These are phyloP conservation scores for Aspidoscelis tigris DNA, from an alignment of 2,113 vertebrate species.

Conservation along the genomic window DNA sequence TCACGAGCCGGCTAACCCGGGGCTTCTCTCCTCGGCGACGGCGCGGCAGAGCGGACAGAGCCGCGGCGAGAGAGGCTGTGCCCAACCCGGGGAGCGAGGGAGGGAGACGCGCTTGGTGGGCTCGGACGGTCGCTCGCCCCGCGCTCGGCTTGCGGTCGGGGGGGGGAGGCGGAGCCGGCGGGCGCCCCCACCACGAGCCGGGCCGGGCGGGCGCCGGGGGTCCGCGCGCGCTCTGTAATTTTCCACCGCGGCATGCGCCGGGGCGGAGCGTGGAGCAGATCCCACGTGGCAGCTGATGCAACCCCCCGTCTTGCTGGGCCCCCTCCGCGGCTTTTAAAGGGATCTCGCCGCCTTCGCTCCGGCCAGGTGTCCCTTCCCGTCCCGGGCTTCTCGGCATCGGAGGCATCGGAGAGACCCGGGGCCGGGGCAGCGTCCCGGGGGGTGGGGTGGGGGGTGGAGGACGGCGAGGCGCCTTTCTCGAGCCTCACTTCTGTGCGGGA, in stretches of 20 bases:
- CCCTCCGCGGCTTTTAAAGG: conserved; percentile 49
- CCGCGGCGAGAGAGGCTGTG: background rate
- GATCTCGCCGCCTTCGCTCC: conserved; percentile 28
- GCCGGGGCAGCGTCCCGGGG: background rate
- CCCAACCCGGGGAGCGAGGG: background rate
- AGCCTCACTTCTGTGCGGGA: background rate
- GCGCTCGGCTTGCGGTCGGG: too few relatives aligned
- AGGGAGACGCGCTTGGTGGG: background rate
- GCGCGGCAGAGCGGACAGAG: background rate
- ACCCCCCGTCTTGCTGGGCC: background rate
- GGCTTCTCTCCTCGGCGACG: background rate
- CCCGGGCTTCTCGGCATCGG: background rate
- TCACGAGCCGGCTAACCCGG: background rate
- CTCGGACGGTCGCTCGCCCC: too few relatives aligned
- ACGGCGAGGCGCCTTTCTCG: too few relatives aligned
- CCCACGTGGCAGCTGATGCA: conserved; percentile 63
- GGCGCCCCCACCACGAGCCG: too few relatives aligned
- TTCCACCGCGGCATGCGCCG: conserved; percentile 51
- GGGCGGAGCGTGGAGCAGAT: conserved; percentile 43
- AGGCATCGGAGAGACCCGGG: too few relatives aligned
- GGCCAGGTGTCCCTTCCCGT: conserved; percentile 4
- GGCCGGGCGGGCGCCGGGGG: background rate
- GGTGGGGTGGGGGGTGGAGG: too few relatives aligned
- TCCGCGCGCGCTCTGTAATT: conserved; percentile 41
- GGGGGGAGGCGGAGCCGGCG: too few relatives aligned